Conservation (phyloP, 2,888 invertebrate genomes). For the Cephus pulcher region DNA sequence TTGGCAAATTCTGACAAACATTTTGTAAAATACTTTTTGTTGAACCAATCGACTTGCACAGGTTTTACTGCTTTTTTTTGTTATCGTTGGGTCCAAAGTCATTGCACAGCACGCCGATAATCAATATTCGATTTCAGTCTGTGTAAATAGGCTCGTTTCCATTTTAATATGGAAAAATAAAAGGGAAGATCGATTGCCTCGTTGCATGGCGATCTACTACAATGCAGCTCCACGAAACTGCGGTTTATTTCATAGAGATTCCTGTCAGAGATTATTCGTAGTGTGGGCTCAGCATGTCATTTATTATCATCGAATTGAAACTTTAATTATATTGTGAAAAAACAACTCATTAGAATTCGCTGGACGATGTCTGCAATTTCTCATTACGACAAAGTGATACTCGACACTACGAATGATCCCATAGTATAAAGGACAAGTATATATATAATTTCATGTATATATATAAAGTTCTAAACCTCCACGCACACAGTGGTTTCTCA, state of each 20-base stretch:
- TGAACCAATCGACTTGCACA: neutral
- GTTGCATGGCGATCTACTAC: neutral
- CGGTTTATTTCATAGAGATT: neutral
- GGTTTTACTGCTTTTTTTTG: neutral
- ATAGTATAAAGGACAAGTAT: neutral
- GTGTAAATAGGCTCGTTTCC: neutral
- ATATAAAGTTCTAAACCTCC: constrained; percentile 23
- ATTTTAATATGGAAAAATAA: neutral
- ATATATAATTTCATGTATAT: constrained; percentile 9
- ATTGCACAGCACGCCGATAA: neutral
- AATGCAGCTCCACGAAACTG: neutral
- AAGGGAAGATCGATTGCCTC: neutral
- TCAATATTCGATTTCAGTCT: neutral
- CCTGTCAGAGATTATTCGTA: neutral
- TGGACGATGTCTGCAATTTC: neutral
- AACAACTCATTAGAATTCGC: neutral
- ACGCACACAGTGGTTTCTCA: constrained; percentile 27
- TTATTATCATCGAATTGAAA: neutral
- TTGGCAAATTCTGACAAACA: neutral
- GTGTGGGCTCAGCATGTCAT: neutral
- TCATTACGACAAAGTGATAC: neutral
- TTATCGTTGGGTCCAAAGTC: neutral
- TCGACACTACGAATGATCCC: neutral
- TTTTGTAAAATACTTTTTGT: neutral
- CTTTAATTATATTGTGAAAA: neutral